A percentile compares a stretch with the other conserved stretches of the same genome.
Evolutionary conservation across 2,797 vertebrate species (phyloP).

Genomic region (Graptemys geographica): DNA sequence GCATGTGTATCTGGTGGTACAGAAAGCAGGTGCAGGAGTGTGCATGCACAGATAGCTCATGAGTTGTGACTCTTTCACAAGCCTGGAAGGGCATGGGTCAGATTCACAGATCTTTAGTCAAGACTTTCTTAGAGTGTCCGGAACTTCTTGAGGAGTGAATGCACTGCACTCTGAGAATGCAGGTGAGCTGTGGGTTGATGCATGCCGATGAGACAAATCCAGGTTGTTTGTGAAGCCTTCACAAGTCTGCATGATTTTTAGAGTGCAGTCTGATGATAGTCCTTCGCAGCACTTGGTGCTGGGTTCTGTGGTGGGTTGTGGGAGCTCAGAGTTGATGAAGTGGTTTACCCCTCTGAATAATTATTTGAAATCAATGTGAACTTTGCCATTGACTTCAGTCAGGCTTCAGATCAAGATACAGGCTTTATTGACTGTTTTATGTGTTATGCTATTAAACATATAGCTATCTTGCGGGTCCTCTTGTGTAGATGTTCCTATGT

Average conservation of each 20-base stretch:
- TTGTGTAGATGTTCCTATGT: not conserved
- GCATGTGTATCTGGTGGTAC: not conserved
- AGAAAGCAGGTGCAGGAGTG: not conserved
- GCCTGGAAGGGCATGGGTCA: not conserved
- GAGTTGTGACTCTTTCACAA: not conserved
- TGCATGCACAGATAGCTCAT: not conserved
- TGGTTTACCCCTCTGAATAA: too few species aligned
- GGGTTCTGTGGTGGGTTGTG: not conserved
- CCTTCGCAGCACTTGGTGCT: not conserved
- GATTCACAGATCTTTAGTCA: not conserved
- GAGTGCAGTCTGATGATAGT: not conserved
- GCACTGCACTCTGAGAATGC: not conserved
- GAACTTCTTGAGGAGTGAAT: not conserved
- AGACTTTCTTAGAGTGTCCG: not conserved
- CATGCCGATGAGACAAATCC: not conserved
- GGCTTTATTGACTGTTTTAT: accelerated
- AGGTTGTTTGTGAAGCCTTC: not conserved
- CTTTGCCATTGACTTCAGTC: accelerated
- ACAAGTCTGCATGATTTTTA: not conserved
- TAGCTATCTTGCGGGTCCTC: not conserved
- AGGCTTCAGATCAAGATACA: not conserved
- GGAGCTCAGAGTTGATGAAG: too few species aligned
- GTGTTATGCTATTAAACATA: not conserved
- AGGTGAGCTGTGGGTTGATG: not conserved
- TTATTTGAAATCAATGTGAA: not conserved